Percentiles rank a stretch among this genome's conserved stretches.
These are phyloP conservation scores for Petrolisthes manimaculis DNA, from an alignment of 2,888 invertebrate genomes.

Conservation along the genomic window DNA sequence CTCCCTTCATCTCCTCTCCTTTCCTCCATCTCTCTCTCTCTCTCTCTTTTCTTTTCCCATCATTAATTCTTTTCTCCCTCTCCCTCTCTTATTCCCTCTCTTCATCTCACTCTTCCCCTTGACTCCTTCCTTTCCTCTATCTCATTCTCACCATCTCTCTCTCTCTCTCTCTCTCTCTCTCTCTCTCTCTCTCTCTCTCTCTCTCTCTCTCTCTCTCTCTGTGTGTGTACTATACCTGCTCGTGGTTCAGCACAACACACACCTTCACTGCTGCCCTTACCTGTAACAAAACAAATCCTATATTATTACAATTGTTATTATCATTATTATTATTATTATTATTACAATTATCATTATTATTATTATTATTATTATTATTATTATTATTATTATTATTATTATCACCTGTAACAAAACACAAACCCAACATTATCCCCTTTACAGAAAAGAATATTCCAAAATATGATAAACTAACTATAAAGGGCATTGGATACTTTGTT, in stretches of 20 bases:
- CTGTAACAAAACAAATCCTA: not conserved
- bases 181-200: slow-evolving; percentile 17
- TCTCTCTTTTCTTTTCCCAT: no score
- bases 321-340: not conserved
- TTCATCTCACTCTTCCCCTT: no score
- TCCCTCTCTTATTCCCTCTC: not conserved
- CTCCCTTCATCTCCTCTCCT: not conserved
- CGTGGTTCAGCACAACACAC: not conserved
- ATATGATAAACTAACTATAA: no score
- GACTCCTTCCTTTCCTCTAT: no score
- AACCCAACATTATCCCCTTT: no score
- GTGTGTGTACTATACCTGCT: not conserved
- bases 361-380: no score
- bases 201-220: slow-evolving; percentile 9
- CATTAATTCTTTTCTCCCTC: not conserved
- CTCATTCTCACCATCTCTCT: not conserved
- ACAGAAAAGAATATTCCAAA: no score
- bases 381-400: no score
- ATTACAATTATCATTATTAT: no score
- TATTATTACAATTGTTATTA: not conserved
- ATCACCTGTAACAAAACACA: no score
- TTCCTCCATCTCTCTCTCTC: not conserved
- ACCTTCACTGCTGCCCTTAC: not conserved
- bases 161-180: slow-evolving; percentile 11
- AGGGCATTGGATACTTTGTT: no score